phyloP scores from a whole-genome alignment of 1,140 invertebrate species.

The Drosophila guanche region DNA sequence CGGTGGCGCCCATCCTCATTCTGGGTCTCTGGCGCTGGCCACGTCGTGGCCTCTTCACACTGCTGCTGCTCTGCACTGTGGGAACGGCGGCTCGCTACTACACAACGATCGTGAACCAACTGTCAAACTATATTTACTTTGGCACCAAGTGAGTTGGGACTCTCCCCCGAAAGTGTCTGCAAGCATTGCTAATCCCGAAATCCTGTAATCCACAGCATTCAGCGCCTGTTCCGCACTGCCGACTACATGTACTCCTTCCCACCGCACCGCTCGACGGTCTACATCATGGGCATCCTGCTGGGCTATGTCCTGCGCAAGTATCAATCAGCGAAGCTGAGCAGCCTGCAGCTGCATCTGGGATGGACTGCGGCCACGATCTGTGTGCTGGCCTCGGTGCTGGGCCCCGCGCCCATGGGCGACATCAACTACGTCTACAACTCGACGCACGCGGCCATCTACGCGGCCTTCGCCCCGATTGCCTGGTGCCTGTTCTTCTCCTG shows the following conservation, averaged over 20 bases:
- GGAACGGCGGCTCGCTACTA: constrained; percentile 87
- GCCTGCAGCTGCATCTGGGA: constrained; percentile 85
- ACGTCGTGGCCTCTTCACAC: constrained; percentile 84
- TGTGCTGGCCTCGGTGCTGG: constrained; percentile 85
- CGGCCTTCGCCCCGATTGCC: constrained; percentile 88
- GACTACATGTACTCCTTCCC: constrained; percentile 89
- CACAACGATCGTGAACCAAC: constrained; percentile 85
- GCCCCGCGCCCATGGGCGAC: constrained; percentile 87
- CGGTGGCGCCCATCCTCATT: constrained; percentile 89
- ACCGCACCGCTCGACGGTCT: constrained; percentile 88
- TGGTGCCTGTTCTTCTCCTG: constrained; percentile 89
- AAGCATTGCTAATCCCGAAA: not conserved
- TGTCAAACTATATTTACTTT: constrained; percentile 88
- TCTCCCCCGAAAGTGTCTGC: not conserved
- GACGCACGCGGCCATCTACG: constrained; percentile 87
- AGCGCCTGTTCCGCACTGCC: constrained; percentile 88
- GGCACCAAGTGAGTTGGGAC: constrained; percentile 87
- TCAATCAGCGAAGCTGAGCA: constrained; percentile 75
- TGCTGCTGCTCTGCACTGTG: constrained; percentile 84
- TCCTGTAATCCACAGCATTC: constrained; percentile 84
- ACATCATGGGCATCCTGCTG: constrained; percentile 88
- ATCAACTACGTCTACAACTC: constrained; percentile 88
- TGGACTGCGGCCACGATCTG: constrained; percentile 85
- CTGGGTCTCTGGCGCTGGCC: constrained; percentile 86
- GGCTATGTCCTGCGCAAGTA: constrained; percentile 86